These are phyloP conservation scores for Passer domesticus DNA, from an alignment of 2,113 vertebrate genomes.

Conservation along the genomic window DNA sequence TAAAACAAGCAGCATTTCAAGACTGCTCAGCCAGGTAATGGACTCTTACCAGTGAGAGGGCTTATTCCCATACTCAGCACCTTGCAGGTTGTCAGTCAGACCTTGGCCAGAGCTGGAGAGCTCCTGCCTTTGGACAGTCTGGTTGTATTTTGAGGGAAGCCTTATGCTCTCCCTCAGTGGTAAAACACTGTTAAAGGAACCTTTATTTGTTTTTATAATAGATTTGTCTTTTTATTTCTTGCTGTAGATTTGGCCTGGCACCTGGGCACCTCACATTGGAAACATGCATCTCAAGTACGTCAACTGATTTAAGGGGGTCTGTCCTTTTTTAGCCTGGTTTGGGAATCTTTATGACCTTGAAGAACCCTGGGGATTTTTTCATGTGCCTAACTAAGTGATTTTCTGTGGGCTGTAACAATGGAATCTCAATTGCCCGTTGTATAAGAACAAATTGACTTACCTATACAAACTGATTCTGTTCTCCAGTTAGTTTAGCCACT, in stretches of 20 bases:
- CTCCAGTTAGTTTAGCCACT: slow-evolving; percentile 93
- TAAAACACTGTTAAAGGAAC: slow-evolving; percentile 37
- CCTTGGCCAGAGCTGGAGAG: background rate
- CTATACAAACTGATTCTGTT: slow-evolving; percentile 88
- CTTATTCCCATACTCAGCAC: background rate
- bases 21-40: background rate
- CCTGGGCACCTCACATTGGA: slow-evolving; percentile 98
- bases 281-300: slow-evolving; percentile 99
- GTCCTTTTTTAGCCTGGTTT: slow-evolving; percentile 75
- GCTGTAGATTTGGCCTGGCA: slow-evolving; percentile 97
- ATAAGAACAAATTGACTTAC: slow-evolving; percentile 87
- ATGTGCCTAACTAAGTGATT: slow-evolving; percentile 91
- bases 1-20: background rate
- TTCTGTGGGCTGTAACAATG: slow-evolving; percentile 82
- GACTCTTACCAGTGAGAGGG: background rate
- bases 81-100: background rate
- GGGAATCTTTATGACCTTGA: slow-evolving; percentile 76
- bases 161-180: background rate
- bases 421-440: slow-evolving; percentile 79
- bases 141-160: background rate
- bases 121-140: background rate
- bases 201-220: slow-evolving; percentile 67
- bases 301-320: slow-evolving; percentile 88
- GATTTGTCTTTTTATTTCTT: slow-evolving; percentile 76
- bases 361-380: slow-evolving; percentile 77